Conservation (phyloP, 2,113 vertebrate genomes). For the Neolamprologus kungweensis region DNA sequence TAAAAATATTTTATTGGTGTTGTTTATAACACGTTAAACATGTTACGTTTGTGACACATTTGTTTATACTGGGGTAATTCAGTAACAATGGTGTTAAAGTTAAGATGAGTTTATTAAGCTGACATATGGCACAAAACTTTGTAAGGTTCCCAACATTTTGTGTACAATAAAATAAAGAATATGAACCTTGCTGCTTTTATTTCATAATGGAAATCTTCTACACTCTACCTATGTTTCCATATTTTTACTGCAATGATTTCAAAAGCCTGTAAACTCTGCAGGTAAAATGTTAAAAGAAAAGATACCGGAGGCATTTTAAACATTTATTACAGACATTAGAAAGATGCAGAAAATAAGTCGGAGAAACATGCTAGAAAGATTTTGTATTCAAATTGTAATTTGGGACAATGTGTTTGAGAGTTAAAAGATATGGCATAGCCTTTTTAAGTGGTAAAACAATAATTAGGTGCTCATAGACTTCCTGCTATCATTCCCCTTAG, state of each 20-base stretch:
- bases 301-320: neutral
- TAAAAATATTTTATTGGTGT: neutral
- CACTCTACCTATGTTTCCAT: neutral
- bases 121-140: neutral
- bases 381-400: neutral
- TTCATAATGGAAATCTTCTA: neutral
- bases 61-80: neutral
- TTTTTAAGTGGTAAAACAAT: neutral
- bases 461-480: neutral
- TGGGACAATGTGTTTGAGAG: neutral
- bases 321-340: fast-evolving
- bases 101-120: neutral
- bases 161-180: conserved; percentile 13
- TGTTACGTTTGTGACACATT: conserved; percentile 1
- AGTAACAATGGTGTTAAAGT: neutral
- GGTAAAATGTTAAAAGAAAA: neutral
- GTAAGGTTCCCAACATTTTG: neutral
- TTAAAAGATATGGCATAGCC: neutral
- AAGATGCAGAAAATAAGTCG: neutral
- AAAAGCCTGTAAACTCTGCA: neutral
- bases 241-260: neutral
- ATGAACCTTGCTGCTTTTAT: neutral
- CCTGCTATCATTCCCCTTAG: neutral
- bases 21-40: neutral
- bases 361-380: neutral